Evolutionary conservation across 2,113 vertebrate species (phyloP), one percentile per base, ranked within the genome.

Genomic region (Taurulus bubalis): DNA sequence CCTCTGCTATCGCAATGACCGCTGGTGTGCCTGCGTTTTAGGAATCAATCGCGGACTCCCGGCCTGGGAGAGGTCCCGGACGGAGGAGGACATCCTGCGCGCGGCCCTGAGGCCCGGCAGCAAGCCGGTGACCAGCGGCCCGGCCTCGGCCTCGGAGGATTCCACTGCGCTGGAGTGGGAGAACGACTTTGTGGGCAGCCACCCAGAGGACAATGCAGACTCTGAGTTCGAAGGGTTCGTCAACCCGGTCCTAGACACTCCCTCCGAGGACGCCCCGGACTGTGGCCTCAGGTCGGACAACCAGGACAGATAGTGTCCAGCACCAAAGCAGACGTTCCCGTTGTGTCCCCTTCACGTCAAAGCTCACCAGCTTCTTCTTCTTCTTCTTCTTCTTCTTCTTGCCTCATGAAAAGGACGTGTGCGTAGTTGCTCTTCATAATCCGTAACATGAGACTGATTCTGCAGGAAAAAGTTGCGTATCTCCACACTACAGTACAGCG

Each of bases 81-180:
- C 98, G 0, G 98, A 99, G 89, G 98, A 99, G 85, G 98, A 99
- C 91, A 99, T 99, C 71, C 95, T 99, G 20, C 95, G 94, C 1
- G 98, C 98, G 0, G 97, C 98, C 0, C 94, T 99, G 24, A 95
- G 88, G 56, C 95, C 92, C 0, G 93, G 93, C 10, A 65, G 85
- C 80, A 96, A 83, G 89, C 96, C 83, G 85, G 34, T 92, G 0
- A 94, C 91, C 10, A 98, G 98, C 34, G 95, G 98, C 8, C 95
- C 96, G 0, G 78, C 97, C 1, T 99, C 98, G 0, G 94, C 97
- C 73, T 98, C 98, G 0, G 98, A 99, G 2, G 98, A 99, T 36
- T 99, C 98, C 58, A 96, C 95, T 0, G 97, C 96, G 0, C 93
- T 99, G 66, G 98, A 99, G 91, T 99, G 98, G 98, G 98, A 99